A percentile compares a stretch with the other conserved stretches of the same genome.
Evolutionary conservation across 2,113 vertebrate genomes (phyloP).

Genomic region (Chrysemys picta): DNA sequence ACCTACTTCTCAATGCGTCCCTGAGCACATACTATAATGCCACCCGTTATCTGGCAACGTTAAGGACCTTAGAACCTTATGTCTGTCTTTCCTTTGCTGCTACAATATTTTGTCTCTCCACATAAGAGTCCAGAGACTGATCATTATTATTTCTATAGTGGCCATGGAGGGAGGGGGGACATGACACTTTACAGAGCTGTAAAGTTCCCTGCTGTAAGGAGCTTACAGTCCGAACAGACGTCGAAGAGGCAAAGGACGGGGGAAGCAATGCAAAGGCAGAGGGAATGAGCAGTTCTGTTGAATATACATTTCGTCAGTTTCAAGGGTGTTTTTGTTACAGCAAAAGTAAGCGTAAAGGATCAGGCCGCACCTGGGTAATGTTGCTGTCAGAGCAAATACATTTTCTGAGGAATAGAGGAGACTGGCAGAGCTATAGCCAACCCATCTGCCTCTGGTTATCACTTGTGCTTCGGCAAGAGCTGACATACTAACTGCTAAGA

Average conservation of each 20-base stretch:
- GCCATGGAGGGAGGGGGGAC: no score
- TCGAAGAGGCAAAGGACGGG: background rate
- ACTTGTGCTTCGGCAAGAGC: constrained; percentile 1
- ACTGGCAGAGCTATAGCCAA: constrained; percentile 38
- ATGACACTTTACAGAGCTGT: no score
- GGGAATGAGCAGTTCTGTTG: background rate
- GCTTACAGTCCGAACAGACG: background rate
- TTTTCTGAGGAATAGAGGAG: constrained; percentile 31
- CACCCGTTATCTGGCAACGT: background rate
- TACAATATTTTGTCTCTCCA: background rate
- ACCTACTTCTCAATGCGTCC: background rate
- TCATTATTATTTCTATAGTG: background rate
- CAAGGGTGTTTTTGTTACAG: constrained; percentile 36
- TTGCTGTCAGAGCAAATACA: constrained; percentile 61
- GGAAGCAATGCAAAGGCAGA: background rate
- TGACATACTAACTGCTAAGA: constrained; percentile 39
- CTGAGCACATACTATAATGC: background rate
- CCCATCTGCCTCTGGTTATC: constrained; percentile 46
- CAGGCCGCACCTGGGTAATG: constrained; percentile 15
- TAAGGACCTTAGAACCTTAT: background rate
- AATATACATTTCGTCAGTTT: background rate
- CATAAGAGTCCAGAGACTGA: background rate
- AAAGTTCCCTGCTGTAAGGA: background rate
- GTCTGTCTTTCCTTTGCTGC: background rate
- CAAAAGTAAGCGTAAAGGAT: constrained; percentile 28